Conservation (phyloP, 1,140 invertebrate genomes). For the Orchesella cincta region DNA sequence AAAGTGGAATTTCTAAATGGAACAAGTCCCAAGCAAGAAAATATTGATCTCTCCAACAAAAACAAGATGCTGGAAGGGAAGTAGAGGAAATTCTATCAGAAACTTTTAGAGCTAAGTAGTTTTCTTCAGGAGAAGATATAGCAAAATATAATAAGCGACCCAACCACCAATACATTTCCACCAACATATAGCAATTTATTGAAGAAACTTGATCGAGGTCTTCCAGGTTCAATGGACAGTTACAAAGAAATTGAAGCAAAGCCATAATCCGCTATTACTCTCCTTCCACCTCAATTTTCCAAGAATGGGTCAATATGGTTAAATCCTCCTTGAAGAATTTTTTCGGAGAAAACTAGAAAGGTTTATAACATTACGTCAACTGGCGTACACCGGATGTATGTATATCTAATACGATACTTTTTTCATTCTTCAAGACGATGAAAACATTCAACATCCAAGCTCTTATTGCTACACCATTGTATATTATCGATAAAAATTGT, state of each 20-base stretch:
- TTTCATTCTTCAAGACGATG: not conserved
- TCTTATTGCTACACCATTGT: conserved; percentile 16
- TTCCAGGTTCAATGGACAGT: not conserved
- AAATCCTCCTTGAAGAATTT: conserved; percentile 25
- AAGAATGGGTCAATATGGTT: conserved; percentile 37
- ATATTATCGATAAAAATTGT: not conserved
- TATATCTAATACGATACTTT: not conserved
- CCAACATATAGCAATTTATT: too few species aligned
- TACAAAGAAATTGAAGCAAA: conserved; percentile 34
- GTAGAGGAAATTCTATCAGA: too few species aligned
- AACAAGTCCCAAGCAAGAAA: too few species aligned
- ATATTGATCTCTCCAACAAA: too few species aligned
- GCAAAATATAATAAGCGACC: too few species aligned
- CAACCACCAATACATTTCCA: too few species aligned
- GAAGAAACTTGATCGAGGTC: too few species aligned
- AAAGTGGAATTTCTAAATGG: too few species aligned
- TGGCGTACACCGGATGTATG: not conserved
- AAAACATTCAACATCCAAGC: not conserved
- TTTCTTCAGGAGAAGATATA: too few species aligned
- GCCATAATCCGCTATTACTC: conserved; percentile 37
- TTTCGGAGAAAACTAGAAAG: not conserved
- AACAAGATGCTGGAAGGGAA: too few species aligned
- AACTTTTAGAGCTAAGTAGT: too few species aligned
- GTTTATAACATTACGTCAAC: not conserved
- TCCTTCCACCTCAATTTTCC: conserved; percentile 24